Evolutionary conservation across 2,888 invertebrate genomes (phyloP).

Genomic region (Xestia sexstrigata): DNA sequence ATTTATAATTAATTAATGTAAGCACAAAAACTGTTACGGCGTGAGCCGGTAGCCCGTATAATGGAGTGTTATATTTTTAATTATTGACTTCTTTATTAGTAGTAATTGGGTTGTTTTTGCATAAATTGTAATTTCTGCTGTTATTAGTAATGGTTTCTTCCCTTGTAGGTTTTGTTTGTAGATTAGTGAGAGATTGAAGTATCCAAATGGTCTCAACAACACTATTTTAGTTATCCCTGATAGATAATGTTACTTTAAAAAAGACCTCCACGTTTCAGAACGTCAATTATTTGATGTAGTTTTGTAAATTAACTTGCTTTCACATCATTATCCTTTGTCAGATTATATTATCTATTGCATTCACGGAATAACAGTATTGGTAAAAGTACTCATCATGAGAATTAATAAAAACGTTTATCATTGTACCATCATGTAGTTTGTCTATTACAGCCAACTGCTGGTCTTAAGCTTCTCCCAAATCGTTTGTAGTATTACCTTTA

Average conservation of each 20-base stretch:
- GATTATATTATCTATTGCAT: neutral
- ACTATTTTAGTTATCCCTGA: neutral
- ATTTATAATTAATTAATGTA: conserved; percentile 53
- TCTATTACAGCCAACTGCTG: neutral
- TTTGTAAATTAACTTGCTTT: neutral
- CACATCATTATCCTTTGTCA: neutral
- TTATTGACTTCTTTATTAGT: conserved; percentile 35
- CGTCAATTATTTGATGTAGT: neutral
- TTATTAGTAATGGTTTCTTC: neutral
- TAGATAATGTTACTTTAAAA: neutral
- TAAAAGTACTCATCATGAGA: neutral
- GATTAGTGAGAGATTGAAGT: neutral
- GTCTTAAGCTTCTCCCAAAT: rapidly evolving
- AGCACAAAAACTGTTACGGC: conserved; percentile 23
- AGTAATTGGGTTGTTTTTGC: conserved; percentile 12
- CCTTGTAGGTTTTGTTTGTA: neutral
- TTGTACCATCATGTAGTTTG: neutral
- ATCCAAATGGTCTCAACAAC: neutral
- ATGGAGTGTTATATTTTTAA: conserved; percentile 25
- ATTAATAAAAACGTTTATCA: neutral
- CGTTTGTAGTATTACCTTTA: neutral
- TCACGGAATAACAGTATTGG: too few species aligned
- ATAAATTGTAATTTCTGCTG: neutral
- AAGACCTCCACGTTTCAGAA: neutral
- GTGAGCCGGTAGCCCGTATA: conserved; percentile 13